Conservation (phyloP, 2,797 vertebrate genomes). For the Tragopan temminckii region DNA sequence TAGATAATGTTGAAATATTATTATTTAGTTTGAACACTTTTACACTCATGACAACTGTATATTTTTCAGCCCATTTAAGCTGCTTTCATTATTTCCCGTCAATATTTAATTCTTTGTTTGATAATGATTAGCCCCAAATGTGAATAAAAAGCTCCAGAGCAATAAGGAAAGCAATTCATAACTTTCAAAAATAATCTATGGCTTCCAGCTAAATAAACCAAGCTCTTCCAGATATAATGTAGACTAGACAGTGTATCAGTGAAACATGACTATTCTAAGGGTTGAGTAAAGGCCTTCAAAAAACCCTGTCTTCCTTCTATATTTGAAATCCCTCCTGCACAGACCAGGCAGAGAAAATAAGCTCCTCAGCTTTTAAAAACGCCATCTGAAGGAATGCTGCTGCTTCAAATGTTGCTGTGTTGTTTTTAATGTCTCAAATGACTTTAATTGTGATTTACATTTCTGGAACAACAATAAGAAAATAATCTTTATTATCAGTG, state of each 20-base stretch:
- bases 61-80: constrained; percentile 28
- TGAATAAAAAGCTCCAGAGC: constrained; percentile 21
- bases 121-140: constrained; percentile 1
- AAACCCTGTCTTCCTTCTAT: neutral
- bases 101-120: constrained; percentile 42
- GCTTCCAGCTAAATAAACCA: constrained; percentile 28
- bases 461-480: neutral
- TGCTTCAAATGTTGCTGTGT: neutral
- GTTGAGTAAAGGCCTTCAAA: constrained; percentile 10
- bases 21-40: neutral
- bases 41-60: neutral
- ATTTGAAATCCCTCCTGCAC: constrained; percentile 12
- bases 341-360: constrained; percentile 27
- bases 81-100: constrained; percentile 30
- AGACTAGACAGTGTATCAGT: neutral
- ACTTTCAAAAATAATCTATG: neutral
- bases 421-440: constrained; percentile 5
- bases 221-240: neutral
- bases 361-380: neutral
- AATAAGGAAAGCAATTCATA: constrained; percentile 21
- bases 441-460: neutral
- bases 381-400: neutral
- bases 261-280: constrained; percentile 9
- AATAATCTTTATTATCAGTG: neutral
- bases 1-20: constrained; percentile 11